Evolutionary conservation across 2,888 invertebrate species (phyloP), one percentile per base, ranked within the genome.

Genomic region (Chalcis sispes): DNA sequence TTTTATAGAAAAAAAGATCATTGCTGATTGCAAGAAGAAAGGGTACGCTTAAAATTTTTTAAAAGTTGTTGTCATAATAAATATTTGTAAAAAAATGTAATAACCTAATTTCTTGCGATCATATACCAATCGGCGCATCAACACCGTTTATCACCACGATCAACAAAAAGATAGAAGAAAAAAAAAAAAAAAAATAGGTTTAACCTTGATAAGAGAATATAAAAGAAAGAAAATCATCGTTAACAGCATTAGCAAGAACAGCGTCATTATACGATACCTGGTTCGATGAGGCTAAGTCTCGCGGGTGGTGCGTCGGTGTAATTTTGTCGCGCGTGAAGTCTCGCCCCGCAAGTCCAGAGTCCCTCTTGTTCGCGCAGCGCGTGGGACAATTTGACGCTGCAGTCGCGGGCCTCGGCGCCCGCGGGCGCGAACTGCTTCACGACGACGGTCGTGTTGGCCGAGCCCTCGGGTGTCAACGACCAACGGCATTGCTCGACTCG

Each of bases 341-440:
- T 84, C 3, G 86, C 89, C 1, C 88, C 88, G 72, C 89, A 89
- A 27, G 87, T 88, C 89, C 89, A 89, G 0, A 88, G 82, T 2
- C 89, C 89, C 77, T 88, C 87, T 78, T 89, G 88, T 62, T 88
- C 87, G 36, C 81, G 84, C 13, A 86, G 81, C 2, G 88, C 87
- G 77, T 86, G 84, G 67, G 85, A 84, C 72, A 89, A 74, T 64
- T 87, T 81, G 25, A 88, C 86, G 77, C 88, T 88, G 80, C 89
- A 89, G 78, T 89, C 88, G 54, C 87, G 82, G n/a, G 83, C 86
- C 58, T 86, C 87, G 58, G 82, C 80, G 48, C 87, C 87, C 20
- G 83, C 83, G 3, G 88, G 85, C 18, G 84, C 81, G 77, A 88
- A 89, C 75, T 87, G 87, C 78, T 86, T 88, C 25, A 88, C 86